Conservation (phyloP, 2,113 vertebrate genomes). For the Verasper variegatus region DNA sequence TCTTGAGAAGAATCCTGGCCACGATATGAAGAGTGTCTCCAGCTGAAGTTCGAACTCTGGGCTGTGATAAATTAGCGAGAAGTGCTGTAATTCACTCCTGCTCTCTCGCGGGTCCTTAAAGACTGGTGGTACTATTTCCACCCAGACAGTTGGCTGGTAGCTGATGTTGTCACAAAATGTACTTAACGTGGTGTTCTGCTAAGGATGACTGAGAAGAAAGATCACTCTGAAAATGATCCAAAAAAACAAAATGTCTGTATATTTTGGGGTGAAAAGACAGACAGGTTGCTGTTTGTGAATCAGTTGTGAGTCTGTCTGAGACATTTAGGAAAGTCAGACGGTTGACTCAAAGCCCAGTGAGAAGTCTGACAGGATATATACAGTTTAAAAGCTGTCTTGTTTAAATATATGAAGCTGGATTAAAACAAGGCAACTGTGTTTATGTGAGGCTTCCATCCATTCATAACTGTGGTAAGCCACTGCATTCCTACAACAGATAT, state of each 20-base stretch:
- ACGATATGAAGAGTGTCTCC: conserved; percentile 32
- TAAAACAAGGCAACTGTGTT: conserved; percentile 57
- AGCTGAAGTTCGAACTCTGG: conserved; percentile 53
- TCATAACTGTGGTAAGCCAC: conserved; percentile 71
- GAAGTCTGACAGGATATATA: conserved; percentile 47
- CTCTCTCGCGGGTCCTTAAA: conserved; percentile 52
- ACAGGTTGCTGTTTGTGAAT: conserved; percentile 20
- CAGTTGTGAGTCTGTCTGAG: neutral
- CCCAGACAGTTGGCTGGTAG: conserved; percentile 25
- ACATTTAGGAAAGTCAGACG: conserved; percentile 15
- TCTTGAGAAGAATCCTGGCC: conserved; percentile 59
- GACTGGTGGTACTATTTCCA: conserved; percentile 34
- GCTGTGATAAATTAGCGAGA: conserved; percentile 65
- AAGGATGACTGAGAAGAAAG: conserved; percentile 6
- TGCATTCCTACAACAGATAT: conserved; percentile 59
- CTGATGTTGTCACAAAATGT: conserved; percentile 26
- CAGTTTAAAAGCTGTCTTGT: conserved; percentile 51
- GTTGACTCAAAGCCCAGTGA: conserved; percentile 31
- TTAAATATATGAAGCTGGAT: conserved; percentile 50
- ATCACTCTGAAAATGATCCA: neutral
- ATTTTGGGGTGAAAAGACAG: neutral
- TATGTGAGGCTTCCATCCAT: conserved; percentile 41
- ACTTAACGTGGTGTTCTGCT: neutral
- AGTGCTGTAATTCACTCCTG: conserved; percentile 50
- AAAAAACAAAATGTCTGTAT: neutral